A percentile compares a stretch with the other conserved stretches of the same genome.
Conservation (phyloP, 2,797 vertebrate species). For the Eulemur rubriventer region DNA sequence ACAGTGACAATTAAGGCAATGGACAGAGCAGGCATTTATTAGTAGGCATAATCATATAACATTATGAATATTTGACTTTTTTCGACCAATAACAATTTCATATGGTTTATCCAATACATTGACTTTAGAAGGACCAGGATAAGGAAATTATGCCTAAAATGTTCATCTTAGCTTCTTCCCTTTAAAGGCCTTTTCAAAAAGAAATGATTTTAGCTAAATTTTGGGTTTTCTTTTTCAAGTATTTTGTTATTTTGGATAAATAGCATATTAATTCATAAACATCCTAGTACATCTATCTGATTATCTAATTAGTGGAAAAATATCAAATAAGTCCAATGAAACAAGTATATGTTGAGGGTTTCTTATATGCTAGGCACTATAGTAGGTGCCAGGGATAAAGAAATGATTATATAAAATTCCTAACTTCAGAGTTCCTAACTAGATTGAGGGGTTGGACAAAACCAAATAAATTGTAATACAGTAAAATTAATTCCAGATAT, state of each 20-base stretch:
- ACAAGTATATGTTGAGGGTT: background rate
- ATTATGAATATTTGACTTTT: background rate
- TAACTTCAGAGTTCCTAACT: background rate
- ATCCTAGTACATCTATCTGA: background rate
- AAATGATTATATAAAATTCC: background rate
- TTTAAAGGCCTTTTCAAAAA: background rate
- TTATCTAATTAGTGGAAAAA: background rate
- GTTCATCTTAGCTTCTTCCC: background rate
- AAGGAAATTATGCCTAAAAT: background rate
- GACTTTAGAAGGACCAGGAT: background rate
- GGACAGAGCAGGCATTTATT: background rate
- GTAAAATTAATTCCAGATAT: slow-evolving; percentile 3
- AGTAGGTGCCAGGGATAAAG: background rate
- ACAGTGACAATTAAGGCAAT: background rate
- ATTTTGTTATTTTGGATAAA: background rate
- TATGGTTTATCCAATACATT: background rate
- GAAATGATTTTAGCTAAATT: background rate
- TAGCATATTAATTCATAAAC: background rate
- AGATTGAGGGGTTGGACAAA: background rate
- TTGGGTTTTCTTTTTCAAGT: background rate
- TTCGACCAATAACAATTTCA: background rate
- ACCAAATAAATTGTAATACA: background rate
- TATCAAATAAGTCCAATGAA: background rate
- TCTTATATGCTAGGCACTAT: background rate
- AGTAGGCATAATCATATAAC: background rate